Conservation (phyloP, 92 coral and sea anemone genomes). For the Desmophyllum pertusum region DNA sequence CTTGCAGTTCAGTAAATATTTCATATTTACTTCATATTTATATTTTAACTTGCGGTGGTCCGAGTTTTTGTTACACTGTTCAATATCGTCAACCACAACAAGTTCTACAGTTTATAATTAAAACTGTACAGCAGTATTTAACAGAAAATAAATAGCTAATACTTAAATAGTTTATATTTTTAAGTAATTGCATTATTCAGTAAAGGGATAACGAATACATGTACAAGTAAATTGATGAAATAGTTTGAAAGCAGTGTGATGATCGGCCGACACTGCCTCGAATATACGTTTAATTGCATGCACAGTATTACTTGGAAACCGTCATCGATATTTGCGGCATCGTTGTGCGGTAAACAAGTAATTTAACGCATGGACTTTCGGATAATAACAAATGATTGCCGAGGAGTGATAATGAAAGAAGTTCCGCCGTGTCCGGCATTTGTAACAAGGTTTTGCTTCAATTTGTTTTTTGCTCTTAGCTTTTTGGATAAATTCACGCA, state of each 20-base stretch:
- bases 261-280: background rate
- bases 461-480: background rate
- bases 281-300: background rate
- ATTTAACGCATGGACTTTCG: background rate
- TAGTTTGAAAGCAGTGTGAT: background rate
- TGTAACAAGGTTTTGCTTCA: background rate
- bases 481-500: background rate
- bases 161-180: background rate
- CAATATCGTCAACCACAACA: background rate
- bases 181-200: too few species aligned
- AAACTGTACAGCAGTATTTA: background rate
- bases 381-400: background rate
- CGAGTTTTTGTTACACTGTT: background rate
- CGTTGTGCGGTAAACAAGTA: background rate
- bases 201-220: background rate
- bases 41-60: too few species aligned
- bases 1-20: too few species aligned
- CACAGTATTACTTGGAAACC: background rate
- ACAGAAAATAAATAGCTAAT: background rate
- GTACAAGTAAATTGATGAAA: background rate
- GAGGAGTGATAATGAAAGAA: background rate
- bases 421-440: background rate
- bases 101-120: background rate
- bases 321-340: slow-evolving; percentile 3
- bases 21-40: too few species aligned